These are phyloP conservation scores for Gortyna flavago DNA, from an alignment of 2,888 invertebrate species.

Conservation along the genomic window DNA sequence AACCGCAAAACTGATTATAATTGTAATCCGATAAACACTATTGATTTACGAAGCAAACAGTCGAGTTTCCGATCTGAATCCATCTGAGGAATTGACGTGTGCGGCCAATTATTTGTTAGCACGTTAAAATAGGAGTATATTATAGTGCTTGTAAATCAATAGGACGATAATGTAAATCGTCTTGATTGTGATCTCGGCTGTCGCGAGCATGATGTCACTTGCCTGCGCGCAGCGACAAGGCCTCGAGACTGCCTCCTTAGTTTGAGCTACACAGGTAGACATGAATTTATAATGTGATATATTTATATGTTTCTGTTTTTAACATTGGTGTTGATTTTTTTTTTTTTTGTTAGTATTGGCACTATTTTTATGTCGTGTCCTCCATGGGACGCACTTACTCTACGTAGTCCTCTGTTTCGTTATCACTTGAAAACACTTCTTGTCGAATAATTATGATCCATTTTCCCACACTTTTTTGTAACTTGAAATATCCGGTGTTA, in stretches of 20 bases:
- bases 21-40: conserved; percentile 56
- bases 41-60: conserved; percentile 53
- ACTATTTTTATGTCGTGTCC: neutral
- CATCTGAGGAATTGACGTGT: conserved; percentile 67
- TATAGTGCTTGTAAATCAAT: conserved; percentile 84
- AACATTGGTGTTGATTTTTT: conserved; percentile 7
- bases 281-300: conserved; percentile 64
- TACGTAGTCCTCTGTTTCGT: neutral
- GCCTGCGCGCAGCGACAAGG: conserved; percentile 69
- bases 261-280: conserved; percentile 64
- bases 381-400: neutral
- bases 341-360: neutral
- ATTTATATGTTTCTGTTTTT: conserved; percentile 30
- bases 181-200: conserved; percentile 84
- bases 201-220: conserved; percentile 84
- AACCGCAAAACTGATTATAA: conserved; percentile 50
- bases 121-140: conserved; percentile 75
- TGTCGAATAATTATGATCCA: neutral
- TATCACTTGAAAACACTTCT: neutral
- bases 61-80: conserved; percentile 50
- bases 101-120: conserved; percentile 83
- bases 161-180: conserved; percentile 86
- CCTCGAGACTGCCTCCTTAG: conserved; percentile 70
- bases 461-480: neutral
- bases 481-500: neutral